Evolutionary conservation across 2,888 invertebrate genomes (phyloP).

Genomic region (Seira sanloemensis): DNA sequence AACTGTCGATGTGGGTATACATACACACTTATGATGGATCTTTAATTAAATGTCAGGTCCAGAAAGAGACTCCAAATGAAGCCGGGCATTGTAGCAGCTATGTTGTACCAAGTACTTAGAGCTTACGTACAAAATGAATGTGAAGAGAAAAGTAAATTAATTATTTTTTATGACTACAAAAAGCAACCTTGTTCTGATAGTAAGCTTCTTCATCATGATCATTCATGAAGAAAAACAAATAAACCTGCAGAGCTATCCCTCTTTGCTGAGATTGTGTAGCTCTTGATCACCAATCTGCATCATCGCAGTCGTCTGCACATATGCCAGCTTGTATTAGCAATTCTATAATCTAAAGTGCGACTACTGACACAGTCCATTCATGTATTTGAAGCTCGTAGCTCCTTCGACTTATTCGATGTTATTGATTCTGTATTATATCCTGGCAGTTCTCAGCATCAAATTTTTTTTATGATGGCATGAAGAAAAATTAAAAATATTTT

Average conservation of each 20-base stretch:
- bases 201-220: not conserved
- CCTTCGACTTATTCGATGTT: not conserved
- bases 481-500: constrained; percentile 6
- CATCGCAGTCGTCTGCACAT: not conserved
- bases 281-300: not conserved
- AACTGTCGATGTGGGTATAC: too few species aligned
- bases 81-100: too few species aligned
- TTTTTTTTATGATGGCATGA: constrained; percentile 7
- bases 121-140: not conserved
- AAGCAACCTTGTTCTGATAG: not conserved
- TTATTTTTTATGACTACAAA: not conserved
- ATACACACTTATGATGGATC: too few species aligned
- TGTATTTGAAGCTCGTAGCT: too few species aligned
- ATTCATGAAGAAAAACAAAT: not conserved
- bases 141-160: too few species aligned
- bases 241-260: not conserved
- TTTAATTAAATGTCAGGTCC: constrained; percentile 5
- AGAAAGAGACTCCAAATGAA: too few species aligned
- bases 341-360: constrained; percentile 12
- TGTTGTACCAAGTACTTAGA: too few species aligned
- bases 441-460: not conserved
- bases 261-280: not conserved
- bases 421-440: not conserved
- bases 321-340: not conserved
- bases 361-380: constrained; percentile 9